These are phyloP conservation scores for Drosophila azteca DNA, from an alignment of 1,140 invertebrate species.

Conservation along the genomic window DNA sequence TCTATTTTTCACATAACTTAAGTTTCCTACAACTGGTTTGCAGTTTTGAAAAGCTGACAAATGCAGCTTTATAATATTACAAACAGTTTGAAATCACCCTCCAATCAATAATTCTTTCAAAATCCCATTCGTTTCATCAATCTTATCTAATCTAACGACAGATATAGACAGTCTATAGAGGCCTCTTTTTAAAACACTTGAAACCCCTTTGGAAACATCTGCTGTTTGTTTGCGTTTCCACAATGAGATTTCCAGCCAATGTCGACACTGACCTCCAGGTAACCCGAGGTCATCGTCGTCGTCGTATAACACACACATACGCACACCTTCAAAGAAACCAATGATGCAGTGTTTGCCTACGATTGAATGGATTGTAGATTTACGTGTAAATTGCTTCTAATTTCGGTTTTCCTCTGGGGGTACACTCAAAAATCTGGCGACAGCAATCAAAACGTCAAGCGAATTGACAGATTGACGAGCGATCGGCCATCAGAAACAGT, in stretches of 20 bases:
- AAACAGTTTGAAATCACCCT: too few species aligned
- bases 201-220: conserved; percentile 40
- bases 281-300: conserved; percentile 38
- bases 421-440: conserved; percentile 38
- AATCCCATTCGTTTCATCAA: too few species aligned
- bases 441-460: conserved; percentile 70
- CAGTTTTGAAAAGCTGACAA: too few species aligned
- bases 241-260: conserved; percentile 17
- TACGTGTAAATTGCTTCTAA: conserved; percentile 69
- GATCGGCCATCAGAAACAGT: conserved; percentile 21
- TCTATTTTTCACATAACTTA: too few species aligned
- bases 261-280: conserved; percentile 68
- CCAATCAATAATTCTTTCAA: too few species aligned
- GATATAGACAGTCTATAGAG: too few species aligned
- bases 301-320: conserved; percentile 5
- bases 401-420: conserved; percentile 31
- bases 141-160: too few species aligned
- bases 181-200: background rate
- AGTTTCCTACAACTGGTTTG: too few species aligned
- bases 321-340: conserved; percentile 5
- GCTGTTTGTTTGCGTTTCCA: conserved; percentile 33
- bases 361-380: conserved; percentile 52
- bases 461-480: conserved; percentile 62
- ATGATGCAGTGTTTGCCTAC: conserved; percentile 41
- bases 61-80: too few species aligned